phyloP scores from a whole-genome alignment of 2,113 vertebrate species.

The Rostratula benghalensis region DNA sequence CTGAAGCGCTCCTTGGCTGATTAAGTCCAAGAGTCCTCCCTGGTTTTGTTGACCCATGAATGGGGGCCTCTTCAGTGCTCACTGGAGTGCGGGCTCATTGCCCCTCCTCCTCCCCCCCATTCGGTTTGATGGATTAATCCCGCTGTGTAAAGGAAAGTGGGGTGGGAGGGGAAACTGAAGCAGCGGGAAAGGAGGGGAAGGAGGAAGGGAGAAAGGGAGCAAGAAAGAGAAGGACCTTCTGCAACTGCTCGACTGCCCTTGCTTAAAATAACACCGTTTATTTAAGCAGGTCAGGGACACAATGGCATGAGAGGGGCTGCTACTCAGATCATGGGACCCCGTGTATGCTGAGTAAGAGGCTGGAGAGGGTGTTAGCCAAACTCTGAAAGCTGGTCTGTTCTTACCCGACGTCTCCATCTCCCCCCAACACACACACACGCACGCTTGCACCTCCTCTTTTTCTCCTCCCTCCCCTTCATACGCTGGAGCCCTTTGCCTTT shows the following conservation, averaged over 20 bases:
- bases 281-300: constrained; percentile 62
- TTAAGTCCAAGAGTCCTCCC: constrained; percentile 76
- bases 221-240: constrained; percentile 54
- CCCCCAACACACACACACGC: neutral
- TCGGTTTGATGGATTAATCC: constrained; percentile 76
- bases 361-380: constrained; percentile 52
- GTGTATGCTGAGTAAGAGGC: neutral
- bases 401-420: neutral
- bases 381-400: constrained; percentile 46
- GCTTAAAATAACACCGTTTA: constrained; percentile 65
- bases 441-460: neutral
- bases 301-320: constrained; percentile 51
- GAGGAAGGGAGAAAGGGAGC: constrained; percentile 38
- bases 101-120: constrained; percentile 61
- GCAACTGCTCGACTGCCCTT: constrained; percentile 54
- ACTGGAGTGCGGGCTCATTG: constrained; percentile 78
- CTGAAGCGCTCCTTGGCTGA: constrained; percentile 74
- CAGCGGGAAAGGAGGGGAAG: constrained; percentile 45
- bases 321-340: constrained; percentile 56
- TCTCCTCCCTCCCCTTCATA: neutral
- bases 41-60: constrained; percentile 81
- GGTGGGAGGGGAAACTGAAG: constrained; percentile 64
- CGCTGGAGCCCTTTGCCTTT: neutral
- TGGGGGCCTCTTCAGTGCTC: constrained; percentile 81
- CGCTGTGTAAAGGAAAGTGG: constrained; percentile 73